Evolutionary conservation across 92 coral and sea anemone species (phyloP), one percentile per base, ranked within the genome.

Genomic region (Zoanthus solanderi): DNA sequence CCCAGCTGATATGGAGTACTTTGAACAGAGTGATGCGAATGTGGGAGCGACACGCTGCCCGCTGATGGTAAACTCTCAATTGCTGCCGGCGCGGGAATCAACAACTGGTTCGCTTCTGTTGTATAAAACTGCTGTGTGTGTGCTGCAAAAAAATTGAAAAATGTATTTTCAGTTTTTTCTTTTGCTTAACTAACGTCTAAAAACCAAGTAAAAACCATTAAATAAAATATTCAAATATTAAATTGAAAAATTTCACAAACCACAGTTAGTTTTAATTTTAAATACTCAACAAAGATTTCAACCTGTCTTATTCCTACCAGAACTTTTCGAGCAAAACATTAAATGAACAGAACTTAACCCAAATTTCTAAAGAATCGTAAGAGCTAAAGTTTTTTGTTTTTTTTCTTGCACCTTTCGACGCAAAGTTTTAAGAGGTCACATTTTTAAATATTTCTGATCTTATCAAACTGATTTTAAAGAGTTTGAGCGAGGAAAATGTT

Each of bases 51-150:
- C 3, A 57, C 89, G 72, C 75, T 18, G 44, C 90, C 68, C 9
- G 96, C 93, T 30, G 92, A 71, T 18, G 98, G 63, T 45, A 95
- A 72, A 75, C 89, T 89, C 29, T 95, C 98, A 12, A 95, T 89
- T 11, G 96, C 72, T 1, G 94, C 85, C 1, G 98, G 93, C 5
- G 93, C 94, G 17, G 98, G 93, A 37, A 95, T 79, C 10, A 95
- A 82, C 0, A 95, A 80, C 54, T 91, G 96, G 46, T 83, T 93
- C 14, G 95, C 83, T 28, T 95, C 98, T 53, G 90, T 87, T 7
- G 98, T 72, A 75, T 88, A 95, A 81, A 91, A 95, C 72, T 91
- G 98, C 16, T 94, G 96, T 2, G 90, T 78, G 47, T 84, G 90
- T 18, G 89, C 94, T 91, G 65, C 60, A 90, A 87, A 87, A 29